Evolutionary conservation across 1,140 invertebrate species (phyloP).

Genomic region (Physella acuta): DNA sequence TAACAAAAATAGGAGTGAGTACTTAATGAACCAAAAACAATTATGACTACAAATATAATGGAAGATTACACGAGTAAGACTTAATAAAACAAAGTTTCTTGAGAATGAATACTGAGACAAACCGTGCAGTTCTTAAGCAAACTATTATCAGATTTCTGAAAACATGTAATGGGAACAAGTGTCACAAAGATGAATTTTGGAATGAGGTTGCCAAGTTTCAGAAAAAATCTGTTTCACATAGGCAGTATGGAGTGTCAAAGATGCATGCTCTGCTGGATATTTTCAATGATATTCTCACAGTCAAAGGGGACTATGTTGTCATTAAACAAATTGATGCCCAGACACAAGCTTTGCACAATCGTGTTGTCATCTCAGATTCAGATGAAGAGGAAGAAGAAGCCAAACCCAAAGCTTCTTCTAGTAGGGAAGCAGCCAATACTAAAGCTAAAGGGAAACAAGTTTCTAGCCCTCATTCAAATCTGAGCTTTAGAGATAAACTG

Average conservation of each 20-base stretch:
- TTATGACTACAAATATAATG: too few relatives aligned
- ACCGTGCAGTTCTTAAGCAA: not conserved
- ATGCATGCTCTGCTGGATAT: slow-evolving; percentile 4
- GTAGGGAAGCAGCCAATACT: not conserved
- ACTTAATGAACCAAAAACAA: too few relatives aligned
- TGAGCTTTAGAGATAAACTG: not conserved
- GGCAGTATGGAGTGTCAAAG: slow-evolving; percentile 7
- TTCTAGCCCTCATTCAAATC: not conserved
- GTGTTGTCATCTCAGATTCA: not conserved
- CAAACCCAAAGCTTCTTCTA: not conserved
- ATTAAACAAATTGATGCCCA: not conserved
- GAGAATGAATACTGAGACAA: not conserved
- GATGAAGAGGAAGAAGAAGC: not conserved
- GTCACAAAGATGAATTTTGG: not conserved
- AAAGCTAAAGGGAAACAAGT: not conserved
- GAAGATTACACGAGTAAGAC: too few relatives aligned
- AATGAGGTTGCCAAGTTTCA: not conserved
- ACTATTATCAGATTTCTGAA: not conserved
- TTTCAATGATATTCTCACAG: slow-evolving; percentile 4
- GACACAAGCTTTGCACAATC: not conserved
- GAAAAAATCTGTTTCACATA: not conserved
- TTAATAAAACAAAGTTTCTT: too few relatives aligned
- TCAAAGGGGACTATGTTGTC: not conserved
- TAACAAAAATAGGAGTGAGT: too few relatives aligned
- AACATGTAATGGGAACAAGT: slow-evolving; percentile 1